Evolutionary conservation across 2,888 invertebrate species (phyloP), one percentile per base, ranked within the genome.

Genomic region (Heliothis peltigera): DNA sequence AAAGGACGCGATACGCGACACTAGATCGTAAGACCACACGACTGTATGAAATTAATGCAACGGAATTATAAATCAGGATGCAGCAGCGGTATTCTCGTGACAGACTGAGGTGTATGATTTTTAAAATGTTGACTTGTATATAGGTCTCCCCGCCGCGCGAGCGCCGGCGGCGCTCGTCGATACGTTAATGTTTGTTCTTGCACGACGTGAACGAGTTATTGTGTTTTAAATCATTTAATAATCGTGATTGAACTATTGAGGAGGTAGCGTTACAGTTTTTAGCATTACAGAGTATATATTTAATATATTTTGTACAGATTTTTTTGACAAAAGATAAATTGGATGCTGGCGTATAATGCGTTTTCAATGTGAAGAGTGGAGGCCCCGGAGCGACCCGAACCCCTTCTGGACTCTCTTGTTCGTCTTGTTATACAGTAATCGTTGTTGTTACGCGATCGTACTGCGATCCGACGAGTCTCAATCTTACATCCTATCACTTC

Each of bases 291-390:
- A 94, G 93, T 94, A 95, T 95, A 95, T 95, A 94, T 95, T 94
- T 94, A 94, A 95, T 95, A 95, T 95, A 95, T 95, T 95, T 95
- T 95, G 95, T 95, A 95, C 95, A 94, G 95, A 95, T 94, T 94
- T 94, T 95, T 95, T 95, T 95, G 95, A 94, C 94, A 91, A 94
- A 94, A 95, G 94, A 95, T 95, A 95, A 95, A 95, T 95, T 95
- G 94, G 93, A 94, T 95, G 94, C 91, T 95, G 95, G 95, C 94
- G 95, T 92, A 94, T 88, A 86, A 89, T 95, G 95, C 91, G 91
- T 95, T 95, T 95, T 95, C 91, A 93, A 90, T 95, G 90, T 84
- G 89, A 87, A 88, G 90, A 90, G 91, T 87, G 89, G 92, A 91
- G 91, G 86, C 91, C 93, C 92, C 85, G 91, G 88, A 89, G 91